Evolutionary conservation across 2,113 vertebrate genomes (phyloP).

Genomic region (Irena cyanogastra): DNA sequence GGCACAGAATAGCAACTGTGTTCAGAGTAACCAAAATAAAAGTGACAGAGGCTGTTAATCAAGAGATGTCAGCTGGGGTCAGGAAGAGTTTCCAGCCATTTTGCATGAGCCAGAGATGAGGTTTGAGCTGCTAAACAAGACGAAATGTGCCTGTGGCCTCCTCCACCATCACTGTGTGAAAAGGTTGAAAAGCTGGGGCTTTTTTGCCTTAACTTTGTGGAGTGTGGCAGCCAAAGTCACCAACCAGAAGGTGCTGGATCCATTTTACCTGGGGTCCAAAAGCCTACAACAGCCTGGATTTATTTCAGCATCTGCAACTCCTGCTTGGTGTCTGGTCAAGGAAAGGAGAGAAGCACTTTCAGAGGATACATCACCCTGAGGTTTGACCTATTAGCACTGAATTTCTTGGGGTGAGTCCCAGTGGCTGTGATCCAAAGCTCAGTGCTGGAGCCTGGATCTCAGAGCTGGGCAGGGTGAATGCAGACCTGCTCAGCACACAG

Average conservation of each 20-base stretch:
- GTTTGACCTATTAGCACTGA: not conserved
- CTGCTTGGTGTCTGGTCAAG: not conserved
- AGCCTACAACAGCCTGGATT: not conserved
- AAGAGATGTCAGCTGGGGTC: not conserved
- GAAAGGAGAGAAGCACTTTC: not conserved
- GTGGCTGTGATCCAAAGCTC: not conserved
- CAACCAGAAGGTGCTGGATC: not conserved
- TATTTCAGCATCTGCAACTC: not conserved
- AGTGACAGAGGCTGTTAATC: conserved; percentile 9
- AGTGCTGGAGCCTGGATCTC: not conserved
- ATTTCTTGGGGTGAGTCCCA: not conserved
- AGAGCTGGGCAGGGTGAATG: not conserved
- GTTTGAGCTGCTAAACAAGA: not conserved
- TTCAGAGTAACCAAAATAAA: conserved; percentile 29
- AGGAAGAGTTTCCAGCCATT: not conserved
- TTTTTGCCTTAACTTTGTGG: not conserved
- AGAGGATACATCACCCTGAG: not conserved
- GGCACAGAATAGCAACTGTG: not conserved
- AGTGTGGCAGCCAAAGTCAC: not conserved
- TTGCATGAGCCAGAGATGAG: not conserved
- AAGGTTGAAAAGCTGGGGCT: not conserved
- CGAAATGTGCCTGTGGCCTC: not conserved
- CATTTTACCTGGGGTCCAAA: not conserved
- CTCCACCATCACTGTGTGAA: not conserved
- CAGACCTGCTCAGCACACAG: not conserved